These are phyloP conservation scores for Heliconius nattereri DNA, from an alignment of 1,140 invertebrate species.

Conservation along the genomic window DNA sequence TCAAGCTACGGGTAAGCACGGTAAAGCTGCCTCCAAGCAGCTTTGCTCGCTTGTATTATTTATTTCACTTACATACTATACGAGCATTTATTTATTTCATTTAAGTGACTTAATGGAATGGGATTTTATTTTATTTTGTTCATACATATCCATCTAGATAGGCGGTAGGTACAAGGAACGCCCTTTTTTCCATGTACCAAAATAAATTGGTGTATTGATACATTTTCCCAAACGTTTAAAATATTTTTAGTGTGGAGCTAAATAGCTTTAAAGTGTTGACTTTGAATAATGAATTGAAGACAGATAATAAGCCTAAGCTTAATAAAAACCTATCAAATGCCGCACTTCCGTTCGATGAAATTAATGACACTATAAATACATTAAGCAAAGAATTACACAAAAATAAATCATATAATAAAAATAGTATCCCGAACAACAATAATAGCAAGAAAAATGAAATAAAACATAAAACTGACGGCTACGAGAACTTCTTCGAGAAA, in stretches of 20 bases:
- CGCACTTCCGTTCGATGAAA: not conserved
- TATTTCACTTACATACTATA: too few species aligned
- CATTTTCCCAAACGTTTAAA: not conserved
- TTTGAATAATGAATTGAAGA: not conserved
- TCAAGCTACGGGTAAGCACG: slow-evolving; percentile 83
- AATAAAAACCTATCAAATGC: not conserved
- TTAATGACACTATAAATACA: not conserved
- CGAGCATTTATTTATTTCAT: too few species aligned
- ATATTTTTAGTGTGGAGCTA: slow-evolving; percentile 56
- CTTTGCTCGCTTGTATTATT: too few species aligned
- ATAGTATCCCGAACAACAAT: slow-evolving; percentile 34
- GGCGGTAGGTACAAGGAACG: too few species aligned
- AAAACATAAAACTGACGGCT: slow-evolving; percentile 42
- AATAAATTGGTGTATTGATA: too few species aligned
- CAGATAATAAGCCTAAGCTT: not conserved
- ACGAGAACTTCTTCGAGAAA: slow-evolving; percentile 61
- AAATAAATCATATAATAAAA: slow-evolving; percentile 33
- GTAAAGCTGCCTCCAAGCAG: too few species aligned
- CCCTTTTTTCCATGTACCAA: too few species aligned
- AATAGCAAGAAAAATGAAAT: slow-evolving; percentile 26
- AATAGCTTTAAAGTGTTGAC: slow-evolving; percentile 53
- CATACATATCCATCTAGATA: too few species aligned
- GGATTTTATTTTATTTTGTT: too few species aligned
- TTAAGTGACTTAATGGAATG: too few species aligned
- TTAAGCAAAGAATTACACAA: slow-evolving; percentile 27